Conservation (phyloP, 1,140 invertebrate species). For the Holcopasites calliopsidis region DNA sequence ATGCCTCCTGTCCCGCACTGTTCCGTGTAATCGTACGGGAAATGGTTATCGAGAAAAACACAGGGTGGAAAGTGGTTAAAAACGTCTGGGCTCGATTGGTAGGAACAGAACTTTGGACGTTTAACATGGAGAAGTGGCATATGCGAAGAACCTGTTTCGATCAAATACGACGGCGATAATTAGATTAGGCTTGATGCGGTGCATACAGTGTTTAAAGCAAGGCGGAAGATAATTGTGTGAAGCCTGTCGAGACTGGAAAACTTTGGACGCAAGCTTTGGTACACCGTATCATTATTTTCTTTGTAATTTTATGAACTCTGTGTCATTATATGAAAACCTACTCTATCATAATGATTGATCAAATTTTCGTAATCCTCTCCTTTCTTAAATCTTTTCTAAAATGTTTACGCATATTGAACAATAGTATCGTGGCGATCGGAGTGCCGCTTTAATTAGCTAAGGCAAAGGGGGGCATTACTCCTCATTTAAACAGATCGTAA, state of each 20-base stretch:
- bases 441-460: constrained; percentile 1
- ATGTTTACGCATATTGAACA: background rate
- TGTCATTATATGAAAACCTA: too few species aligned
- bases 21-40: background rate
- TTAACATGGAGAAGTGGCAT: background rate
- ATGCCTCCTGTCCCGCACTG: background rate
- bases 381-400: background rate
- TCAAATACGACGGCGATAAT: background rate
- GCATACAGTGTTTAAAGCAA: too few species aligned
- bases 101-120: constrained; percentile 5
- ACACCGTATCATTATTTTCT: too few species aligned
- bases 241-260: too few species aligned
- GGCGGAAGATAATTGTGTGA: too few species aligned
- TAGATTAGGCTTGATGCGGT: background rate
- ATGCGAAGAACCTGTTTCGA: background rate
- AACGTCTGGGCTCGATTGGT: background rate
- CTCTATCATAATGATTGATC: too few species aligned
- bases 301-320: too few species aligned
- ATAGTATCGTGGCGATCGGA: background rate
- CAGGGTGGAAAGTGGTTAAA: background rate
- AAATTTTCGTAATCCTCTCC: background rate
- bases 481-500: constrained; percentile 1
- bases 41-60: background rate
- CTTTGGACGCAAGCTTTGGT: too few species aligned
- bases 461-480: constrained; percentile 4